phyloP scores from a whole-genome alignment of 2,888 invertebrate species.

The Spialia ferax region DNA sequence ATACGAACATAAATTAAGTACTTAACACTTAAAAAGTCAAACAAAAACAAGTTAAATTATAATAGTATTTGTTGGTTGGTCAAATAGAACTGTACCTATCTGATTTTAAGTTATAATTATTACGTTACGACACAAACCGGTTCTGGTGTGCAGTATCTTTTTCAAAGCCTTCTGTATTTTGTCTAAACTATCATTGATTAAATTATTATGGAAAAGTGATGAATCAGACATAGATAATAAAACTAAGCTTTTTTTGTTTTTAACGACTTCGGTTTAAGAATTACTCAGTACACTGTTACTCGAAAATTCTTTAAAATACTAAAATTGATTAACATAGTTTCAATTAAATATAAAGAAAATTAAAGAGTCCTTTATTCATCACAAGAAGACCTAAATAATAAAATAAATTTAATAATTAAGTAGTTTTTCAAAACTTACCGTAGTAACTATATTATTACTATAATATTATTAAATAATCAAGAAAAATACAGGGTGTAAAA shows the following conservation, averaged over 20 bases:
- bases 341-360: constrained; percentile 29
- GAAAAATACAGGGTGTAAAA: constrained; percentile 74
- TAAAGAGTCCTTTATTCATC: constrained; percentile 37
- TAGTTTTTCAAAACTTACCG: constrained; percentile 30
- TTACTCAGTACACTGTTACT: neutral
- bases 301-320: constrained; percentile 5
- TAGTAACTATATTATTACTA: constrained; percentile 17
- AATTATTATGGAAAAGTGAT: neutral
- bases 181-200: neutral
- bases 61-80: no score
- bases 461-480: constrained; percentile 46
- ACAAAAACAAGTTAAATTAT: no score
- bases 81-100: no score
- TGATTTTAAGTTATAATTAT: no score
- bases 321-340: constrained; percentile 31
- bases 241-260: neutral
- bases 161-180: neutral
- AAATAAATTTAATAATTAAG: constrained; percentile 35
- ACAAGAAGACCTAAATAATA: constrained; percentile 37
- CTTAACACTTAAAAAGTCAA: no score
- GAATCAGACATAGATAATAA: neutral
- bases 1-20: no score
- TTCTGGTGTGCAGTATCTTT: neutral
- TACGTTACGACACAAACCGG: neutral
- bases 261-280: neutral